These are phyloP conservation scores for Amiota mariae DNA, from an alignment of 2,888 invertebrate species.

Conservation along the genomic window DNA sequence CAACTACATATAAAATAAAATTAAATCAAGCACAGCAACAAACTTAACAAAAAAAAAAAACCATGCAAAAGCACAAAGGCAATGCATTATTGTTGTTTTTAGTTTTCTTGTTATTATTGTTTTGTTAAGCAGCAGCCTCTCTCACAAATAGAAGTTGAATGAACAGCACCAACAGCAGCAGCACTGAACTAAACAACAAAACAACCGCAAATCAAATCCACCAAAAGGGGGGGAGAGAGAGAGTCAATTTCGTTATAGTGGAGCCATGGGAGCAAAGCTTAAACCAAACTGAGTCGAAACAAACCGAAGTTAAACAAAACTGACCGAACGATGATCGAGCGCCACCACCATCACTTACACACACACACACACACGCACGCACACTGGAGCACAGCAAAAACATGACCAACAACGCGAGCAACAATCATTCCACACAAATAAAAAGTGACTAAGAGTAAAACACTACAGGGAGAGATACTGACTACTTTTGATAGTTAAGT, in stretches of 20 bases:
- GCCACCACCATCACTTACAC: background rate
- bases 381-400: slow-evolving; percentile 5
- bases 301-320: background rate
- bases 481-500: no score
- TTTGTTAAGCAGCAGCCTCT: slow-evolving; percentile 22
- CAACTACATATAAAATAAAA: slow-evolving; percentile 57
- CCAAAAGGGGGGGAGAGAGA: slow-evolving; percentile 22
- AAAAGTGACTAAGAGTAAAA: background rate
- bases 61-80: slow-evolving; percentile 48
- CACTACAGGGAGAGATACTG: no score
- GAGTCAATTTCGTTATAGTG: slow-evolving; percentile 20
- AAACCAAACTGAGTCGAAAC: background rate
- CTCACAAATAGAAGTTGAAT: slow-evolving; percentile 51
- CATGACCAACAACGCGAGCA: slow-evolving; percentile 9
- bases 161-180: slow-evolving; percentile 42
- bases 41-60: slow-evolving; percentile 55
- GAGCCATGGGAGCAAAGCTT: background rate
- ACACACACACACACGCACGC: background rate
- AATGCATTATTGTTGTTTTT: slow-evolving; percentile 48
- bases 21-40: slow-evolving; percentile 65
- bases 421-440: background rate
- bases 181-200: slow-evolving; percentile 15
- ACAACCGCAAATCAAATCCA: slow-evolving; percentile 24
- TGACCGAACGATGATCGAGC: background rate
- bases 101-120: slow-evolving; percentile 34